These are phyloP conservation scores for Galagoides demidoff DNA, from an alignment of 2,797 vertebrate species.

Conservation along the genomic window DNA sequence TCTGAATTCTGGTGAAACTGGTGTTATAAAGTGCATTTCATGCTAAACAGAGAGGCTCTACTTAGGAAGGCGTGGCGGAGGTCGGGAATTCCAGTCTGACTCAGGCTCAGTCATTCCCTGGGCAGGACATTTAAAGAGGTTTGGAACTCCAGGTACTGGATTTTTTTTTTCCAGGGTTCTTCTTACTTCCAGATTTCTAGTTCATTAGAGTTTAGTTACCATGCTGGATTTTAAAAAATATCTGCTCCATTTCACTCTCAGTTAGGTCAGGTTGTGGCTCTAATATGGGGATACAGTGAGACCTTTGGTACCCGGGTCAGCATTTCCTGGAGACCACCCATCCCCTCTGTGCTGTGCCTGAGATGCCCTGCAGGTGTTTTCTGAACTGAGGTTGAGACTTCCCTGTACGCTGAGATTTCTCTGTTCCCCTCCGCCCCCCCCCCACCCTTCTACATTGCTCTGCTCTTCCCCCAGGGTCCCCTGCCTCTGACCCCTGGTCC, in stretches of 20 bases:
- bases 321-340: rapidly evolving
- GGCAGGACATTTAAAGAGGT: background rate
- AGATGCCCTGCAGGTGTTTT: rapidly evolving
- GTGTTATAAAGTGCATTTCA: background rate
- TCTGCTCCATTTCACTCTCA: background rate
- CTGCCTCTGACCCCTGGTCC: no score
- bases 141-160: background rate
- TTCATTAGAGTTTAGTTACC: background rate
- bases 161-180: background rate
- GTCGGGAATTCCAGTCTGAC: no score
- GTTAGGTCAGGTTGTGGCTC: background rate
- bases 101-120: background rate
- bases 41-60: background rate
- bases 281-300: background rate
- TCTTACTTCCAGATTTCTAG: background rate
- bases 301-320: background rate
- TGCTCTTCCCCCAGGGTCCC: background rate
- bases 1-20: background rate
- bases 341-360: rapidly evolving
- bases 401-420: background rate
- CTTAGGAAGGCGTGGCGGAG: background rate
- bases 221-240: background rate
- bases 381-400: background rate
- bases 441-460: background rate
- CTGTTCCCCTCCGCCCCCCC: no score